phyloP scores from a whole-genome alignment of 2,888 invertebrate genomes.

The Cataglyphis albicans region DNA sequence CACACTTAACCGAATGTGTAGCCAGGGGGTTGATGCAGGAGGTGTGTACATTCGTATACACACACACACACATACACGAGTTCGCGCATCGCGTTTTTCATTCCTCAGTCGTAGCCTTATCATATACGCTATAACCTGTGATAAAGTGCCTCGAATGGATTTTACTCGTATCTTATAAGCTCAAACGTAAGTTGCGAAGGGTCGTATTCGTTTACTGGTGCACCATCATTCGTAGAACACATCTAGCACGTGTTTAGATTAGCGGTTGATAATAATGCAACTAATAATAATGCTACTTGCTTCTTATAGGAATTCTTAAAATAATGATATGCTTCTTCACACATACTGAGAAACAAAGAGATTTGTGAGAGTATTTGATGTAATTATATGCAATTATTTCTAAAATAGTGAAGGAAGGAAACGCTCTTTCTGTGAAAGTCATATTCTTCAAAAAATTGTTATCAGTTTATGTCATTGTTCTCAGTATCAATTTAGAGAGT shows the following conservation, averaged over 20 bases:
- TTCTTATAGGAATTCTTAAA: background rate
- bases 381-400: background rate
- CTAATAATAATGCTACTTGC: background rate
- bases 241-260: background rate
- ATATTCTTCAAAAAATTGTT: background rate
- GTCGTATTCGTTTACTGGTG: background rate
- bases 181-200: constrained; percentile 59
- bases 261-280: background rate
- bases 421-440: background rate
- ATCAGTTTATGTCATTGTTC: background rate
- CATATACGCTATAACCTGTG: background rate
- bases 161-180: background rate
- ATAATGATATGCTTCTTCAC: background rate
- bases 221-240: background rate
- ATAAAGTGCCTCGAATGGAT: constrained; percentile 22
- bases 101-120: background rate
- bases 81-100: constrained; percentile 5
- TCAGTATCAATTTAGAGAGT: background rate
- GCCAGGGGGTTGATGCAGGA: constrained; percentile 10
- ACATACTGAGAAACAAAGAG: background rate
- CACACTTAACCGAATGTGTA: constrained; percentile 24
- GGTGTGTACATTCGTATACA: constrained; percentile 18
- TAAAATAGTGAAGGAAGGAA: background rate
- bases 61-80: constrained; percentile 26
- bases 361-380: background rate